These are phyloP conservation scores for Cantharis nigra DNA, from an alignment of 2,888 invertebrate genomes.

Conservation along the genomic window DNA sequence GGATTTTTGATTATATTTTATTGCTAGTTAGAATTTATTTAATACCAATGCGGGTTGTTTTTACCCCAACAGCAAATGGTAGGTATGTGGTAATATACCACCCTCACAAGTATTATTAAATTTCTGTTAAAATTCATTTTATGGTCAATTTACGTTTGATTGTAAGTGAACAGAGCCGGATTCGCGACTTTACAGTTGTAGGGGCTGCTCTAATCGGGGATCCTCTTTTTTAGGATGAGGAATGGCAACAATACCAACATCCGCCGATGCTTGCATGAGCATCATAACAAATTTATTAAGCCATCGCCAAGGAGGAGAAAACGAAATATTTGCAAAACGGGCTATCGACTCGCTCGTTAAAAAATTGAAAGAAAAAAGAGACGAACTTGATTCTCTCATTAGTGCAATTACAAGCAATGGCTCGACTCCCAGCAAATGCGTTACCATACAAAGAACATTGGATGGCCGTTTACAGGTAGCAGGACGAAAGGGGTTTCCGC, in stretches of 20 bases:
- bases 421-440: slow-evolving; percentile 96
- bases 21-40: neutral
- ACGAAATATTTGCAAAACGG: slow-evolving; percentile 96
- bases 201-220: neutral
- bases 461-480: slow-evolving; percentile 99
- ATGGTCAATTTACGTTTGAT: neutral
- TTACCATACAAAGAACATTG: slow-evolving; percentile 96
- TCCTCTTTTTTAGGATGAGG: slow-evolving; percentile 49
- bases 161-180: neutral
- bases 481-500: slow-evolving; percentile 98
- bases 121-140: neutral
- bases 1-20: neutral
- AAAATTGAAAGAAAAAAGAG: slow-evolving; percentile 97
- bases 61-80: neutral
- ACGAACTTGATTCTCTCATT: slow-evolving; percentile 96
- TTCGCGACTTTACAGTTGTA: neutral
- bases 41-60: neutral
- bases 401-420: slow-evolving; percentile 99
- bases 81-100: neutral
- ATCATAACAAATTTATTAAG: slow-evolving; percentile 99
- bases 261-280: slow-evolving; percentile 97
- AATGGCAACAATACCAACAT: slow-evolving; percentile 85
- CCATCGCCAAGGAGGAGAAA: slow-evolving; percentile 97
- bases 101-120: neutral
- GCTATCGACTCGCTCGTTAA: slow-evolving; percentile 99